Conservation (phyloP, 1,140 invertebrate species). For the Scaptomyza graminum region DNA sequence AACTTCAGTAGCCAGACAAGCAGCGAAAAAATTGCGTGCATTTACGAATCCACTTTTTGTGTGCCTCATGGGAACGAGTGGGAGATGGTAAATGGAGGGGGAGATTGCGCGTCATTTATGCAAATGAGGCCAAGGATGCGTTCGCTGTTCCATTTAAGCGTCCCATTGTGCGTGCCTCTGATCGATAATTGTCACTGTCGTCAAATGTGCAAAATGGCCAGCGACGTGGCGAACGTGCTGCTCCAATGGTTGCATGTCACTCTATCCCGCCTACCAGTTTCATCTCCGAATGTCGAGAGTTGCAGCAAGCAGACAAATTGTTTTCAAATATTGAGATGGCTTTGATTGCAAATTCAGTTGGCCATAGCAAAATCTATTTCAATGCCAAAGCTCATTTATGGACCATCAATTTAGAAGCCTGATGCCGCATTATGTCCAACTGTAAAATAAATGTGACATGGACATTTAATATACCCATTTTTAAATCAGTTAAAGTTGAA, state of each 20-base stretch:
- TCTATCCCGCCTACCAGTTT: neutral
- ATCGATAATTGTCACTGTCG: constrained; percentile 77
- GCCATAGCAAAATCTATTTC: constrained; percentile 11
- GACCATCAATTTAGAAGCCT: constrained; percentile 9
- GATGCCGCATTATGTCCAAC: too few species aligned
- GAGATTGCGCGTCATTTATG: constrained; percentile 67
- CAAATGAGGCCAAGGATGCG: constrained; percentile 78
- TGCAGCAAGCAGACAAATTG: constrained; percentile 35
- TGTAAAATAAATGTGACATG: constrained; percentile 1
- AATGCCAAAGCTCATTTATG: neutral
- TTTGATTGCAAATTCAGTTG: constrained; percentile 49
- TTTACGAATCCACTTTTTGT: constrained; percentile 18
- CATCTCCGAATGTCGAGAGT: neutral
- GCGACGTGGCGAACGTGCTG: constrained; percentile 64
- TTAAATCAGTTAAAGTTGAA: neutral
- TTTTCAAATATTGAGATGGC: constrained; percentile 50
- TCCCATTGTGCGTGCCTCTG: constrained; percentile 70
- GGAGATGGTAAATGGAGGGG: neutral
- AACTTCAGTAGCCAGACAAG: neutral
- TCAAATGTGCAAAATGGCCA: constrained; percentile 67
- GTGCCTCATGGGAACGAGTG: constrained; percentile 4
- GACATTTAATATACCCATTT: neutral
- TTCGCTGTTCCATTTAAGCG: constrained; percentile 66
- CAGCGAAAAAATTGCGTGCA: constrained; percentile 4
- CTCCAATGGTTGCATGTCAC: constrained; percentile 6